A percentile compares a stretch with the other conserved stretches of the same genome.
These are phyloP conservation scores for Rana temporaria DNA, from an alignment of 2,113 vertebrate species.

Conservation along the genomic window DNA sequence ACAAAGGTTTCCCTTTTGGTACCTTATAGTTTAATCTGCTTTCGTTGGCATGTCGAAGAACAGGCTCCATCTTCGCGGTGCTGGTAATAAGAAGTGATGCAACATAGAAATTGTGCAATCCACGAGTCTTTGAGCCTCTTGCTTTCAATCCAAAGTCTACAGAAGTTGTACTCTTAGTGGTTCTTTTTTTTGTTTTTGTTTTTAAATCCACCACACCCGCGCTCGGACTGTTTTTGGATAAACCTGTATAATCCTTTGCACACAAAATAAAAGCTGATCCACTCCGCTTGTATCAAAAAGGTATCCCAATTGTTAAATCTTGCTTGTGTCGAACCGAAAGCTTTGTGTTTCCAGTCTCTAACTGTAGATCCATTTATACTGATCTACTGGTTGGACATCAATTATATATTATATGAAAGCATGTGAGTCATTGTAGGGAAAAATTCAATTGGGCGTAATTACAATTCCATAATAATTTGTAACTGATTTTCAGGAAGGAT, in stretches of 20 bases:
- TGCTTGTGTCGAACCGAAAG: too few relatives aligned
- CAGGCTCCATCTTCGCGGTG: conserved; percentile 18
- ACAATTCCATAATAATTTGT: background rate
- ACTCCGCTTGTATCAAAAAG: too few relatives aligned
- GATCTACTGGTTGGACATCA: too few relatives aligned
- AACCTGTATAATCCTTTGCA: background rate
- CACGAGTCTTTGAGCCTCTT: background rate
- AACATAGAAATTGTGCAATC: background rate
- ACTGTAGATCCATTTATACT: too few relatives aligned
- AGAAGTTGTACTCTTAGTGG: background rate
- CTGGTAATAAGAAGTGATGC: background rate
- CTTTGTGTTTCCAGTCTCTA: too few relatives aligned
- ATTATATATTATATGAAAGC: too few relatives aligned
- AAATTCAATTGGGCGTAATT: background rate
- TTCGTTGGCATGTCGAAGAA: background rate
- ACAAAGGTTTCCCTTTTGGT: background rate
- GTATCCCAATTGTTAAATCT: too few relatives aligned
- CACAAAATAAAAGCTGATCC: background rate
- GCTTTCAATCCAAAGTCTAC: background rate
- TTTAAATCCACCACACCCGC: background rate
- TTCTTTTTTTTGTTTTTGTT: too few relatives aligned
- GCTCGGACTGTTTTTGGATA: background rate
- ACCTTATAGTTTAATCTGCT: conserved; percentile 17
- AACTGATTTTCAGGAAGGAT: background rate
- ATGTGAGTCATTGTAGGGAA: background rate